Percentiles rank a stretch among this genome's conserved stretches.
Evolutionary conservation across 2,888 invertebrate genomes (phyloP).

Genomic region (Cheilosia urbana): DNA sequence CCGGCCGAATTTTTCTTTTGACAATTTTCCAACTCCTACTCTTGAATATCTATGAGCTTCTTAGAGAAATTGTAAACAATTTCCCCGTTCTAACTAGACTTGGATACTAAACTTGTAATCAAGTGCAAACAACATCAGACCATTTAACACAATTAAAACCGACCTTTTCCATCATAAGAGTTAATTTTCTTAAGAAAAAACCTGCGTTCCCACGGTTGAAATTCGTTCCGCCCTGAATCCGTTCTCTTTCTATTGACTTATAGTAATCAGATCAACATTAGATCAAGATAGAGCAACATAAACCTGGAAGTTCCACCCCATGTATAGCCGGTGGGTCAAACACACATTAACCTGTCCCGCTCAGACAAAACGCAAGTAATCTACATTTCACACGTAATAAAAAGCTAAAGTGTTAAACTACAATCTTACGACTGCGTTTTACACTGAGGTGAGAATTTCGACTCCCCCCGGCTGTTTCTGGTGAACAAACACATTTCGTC

Average conservation of each 20-base stretch:
- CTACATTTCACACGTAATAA: conserved; percentile 65
- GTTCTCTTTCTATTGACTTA: conserved; percentile 22
- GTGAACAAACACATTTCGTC: background rate
- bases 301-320: background rate
- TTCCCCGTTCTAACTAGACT: no score
- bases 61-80: no score
- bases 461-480: background rate
- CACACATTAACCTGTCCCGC: conserved; percentile 34
- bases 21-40: no score
- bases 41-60: no score
- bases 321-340: no score
- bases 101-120: no score
- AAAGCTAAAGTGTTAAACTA: conserved; percentile 56
- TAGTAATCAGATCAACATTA: conserved; percentile 49
- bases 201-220: background rate
- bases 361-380: conserved; percentile 50
- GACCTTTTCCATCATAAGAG: no score
- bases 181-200: no score
- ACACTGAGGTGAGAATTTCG: conserved; percentile 49
- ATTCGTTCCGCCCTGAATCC: conserved; percentile 55
- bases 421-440: conserved; percentile 35
- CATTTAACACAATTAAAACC: no score
- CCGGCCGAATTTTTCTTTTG: no score
- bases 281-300: conserved; percentile 23
- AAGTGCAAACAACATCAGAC: no score